These are phyloP conservation scores for Pomacea canaliculata DNA, from an alignment of 2,888 invertebrate genomes.

Conservation along the genomic window DNA sequence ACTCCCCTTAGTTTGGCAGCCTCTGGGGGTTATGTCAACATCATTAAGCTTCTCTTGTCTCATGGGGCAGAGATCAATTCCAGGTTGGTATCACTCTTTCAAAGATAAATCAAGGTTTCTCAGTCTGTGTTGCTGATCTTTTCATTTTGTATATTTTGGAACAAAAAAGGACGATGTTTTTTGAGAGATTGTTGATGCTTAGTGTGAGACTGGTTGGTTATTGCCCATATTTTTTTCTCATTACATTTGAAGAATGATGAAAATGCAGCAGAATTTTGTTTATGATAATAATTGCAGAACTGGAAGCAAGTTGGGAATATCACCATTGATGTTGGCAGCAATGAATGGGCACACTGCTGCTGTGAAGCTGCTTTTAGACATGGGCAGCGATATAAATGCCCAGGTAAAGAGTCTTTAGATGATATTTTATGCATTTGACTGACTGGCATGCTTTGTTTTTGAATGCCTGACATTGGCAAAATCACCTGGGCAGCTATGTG, in stretches of 20 bases:
- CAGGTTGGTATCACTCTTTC: slow-evolving; percentile 52
- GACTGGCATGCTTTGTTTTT: no score
- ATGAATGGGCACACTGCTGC: slow-evolving; percentile 99
- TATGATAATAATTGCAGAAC: slow-evolving; percentile 50
- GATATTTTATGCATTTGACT: no score
- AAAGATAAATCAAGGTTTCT: background rate
- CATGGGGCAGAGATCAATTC: slow-evolving; percentile 99
- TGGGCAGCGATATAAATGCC: slow-evolving; percentile 99
- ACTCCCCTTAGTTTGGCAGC: slow-evolving; percentile 99
- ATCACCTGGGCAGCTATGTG: no score
- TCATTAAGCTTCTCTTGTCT: slow-evolving; percentile 91
- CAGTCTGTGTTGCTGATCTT: no score
- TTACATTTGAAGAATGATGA: no score
- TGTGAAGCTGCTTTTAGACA: slow-evolving; percentile 92
- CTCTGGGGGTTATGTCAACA: slow-evolving; percentile 98
- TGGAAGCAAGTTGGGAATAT: slow-evolving; percentile 96
- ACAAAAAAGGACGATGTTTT: no score
- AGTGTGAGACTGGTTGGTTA: no score
- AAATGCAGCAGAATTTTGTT: no score
- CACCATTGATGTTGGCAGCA: slow-evolving; percentile 98
- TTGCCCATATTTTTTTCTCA: no score
- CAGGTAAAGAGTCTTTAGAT: slow-evolving; percentile 72
- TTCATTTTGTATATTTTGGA: no score
- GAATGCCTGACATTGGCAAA: no score
- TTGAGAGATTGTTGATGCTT: no score